A percentile compares a stretch with the other conserved stretches of the same genome.
Conservation (phyloP, 2,113 vertebrate species). For the Periophthalmodon schlosseri region DNA sequence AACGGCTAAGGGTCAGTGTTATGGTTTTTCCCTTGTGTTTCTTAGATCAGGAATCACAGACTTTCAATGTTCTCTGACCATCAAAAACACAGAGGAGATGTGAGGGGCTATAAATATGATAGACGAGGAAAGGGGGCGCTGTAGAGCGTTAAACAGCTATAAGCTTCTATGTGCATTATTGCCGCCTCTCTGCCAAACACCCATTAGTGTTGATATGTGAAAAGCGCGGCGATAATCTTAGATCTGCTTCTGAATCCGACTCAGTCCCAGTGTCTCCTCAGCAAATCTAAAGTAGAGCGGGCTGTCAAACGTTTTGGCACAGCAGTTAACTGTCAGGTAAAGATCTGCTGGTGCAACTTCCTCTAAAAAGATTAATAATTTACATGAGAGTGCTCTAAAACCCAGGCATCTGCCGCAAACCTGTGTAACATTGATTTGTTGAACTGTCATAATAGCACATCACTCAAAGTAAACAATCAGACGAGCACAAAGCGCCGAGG, state of each 20-base stretch:
- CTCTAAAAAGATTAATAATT: constrained; percentile 72
- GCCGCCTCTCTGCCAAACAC: constrained; percentile 43
- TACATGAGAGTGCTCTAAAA: constrained; percentile 65
- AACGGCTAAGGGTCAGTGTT: constrained; percentile 56
- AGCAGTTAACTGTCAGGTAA: constrained; percentile 65
- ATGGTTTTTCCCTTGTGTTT: constrained; percentile 43
- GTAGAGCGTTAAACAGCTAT: constrained; percentile 33
- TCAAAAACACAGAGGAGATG: constrained; percentile 59
- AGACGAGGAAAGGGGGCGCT: constrained; percentile 33
- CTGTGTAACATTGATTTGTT: constrained; percentile 69
- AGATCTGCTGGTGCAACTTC: constrained; percentile 54
- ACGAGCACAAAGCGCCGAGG: constrained; percentile 54
- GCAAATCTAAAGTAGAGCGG: constrained; percentile 65
- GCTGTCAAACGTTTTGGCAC: constrained; percentile 71
- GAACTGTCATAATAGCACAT: constrained; percentile 76
- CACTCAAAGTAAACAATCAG: constrained; percentile 72
- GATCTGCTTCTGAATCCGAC: constrained; percentile 55
- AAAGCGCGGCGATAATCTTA: constrained; percentile 42
- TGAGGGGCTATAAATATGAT: constrained; percentile 34
- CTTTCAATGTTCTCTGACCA: constrained; percentile 50
- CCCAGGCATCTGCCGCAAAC: constrained; percentile 66
- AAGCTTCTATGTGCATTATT: constrained; percentile 33
- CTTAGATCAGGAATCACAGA: constrained; percentile 54
- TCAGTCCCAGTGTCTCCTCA: constrained; percentile 55
- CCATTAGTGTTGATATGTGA: constrained; percentile 33